Evolutionary conservation across 2,797 vertebrate genomes (phyloP).

Genomic region (Allochrocebus solatus): DNA sequence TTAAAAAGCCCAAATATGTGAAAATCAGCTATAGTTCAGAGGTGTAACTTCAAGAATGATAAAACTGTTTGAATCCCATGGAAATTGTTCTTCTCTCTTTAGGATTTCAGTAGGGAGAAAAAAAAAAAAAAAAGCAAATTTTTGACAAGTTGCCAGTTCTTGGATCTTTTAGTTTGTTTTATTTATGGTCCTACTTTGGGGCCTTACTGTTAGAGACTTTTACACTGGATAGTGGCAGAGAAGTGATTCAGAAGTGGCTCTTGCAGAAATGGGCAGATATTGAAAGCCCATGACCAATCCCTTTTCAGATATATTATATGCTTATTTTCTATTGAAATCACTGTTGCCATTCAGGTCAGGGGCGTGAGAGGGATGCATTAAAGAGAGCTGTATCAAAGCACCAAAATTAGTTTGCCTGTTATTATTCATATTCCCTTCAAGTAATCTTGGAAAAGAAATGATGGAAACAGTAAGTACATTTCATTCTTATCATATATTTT

Average conservation of each 20-base stretch:
- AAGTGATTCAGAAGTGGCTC: not conserved
- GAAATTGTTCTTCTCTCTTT: slow-evolving; percentile 27
- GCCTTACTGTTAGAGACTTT: not conserved
- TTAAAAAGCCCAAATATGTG: slow-evolving; percentile 13
- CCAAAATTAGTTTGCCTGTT: not conserved
- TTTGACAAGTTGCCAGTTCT: slow-evolving; percentile 22
- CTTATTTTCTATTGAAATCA: not conserved
- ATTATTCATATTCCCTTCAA: not conserved
- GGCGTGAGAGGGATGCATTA: not conserved
- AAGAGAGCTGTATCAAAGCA: not conserved
- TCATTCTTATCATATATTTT: not conserved
- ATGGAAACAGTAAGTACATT: not conserved
- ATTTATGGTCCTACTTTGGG: not conserved
- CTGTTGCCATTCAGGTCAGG: not conserved
- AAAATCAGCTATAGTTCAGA: not conserved
- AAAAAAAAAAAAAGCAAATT: not conserved
- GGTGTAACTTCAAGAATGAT: slow-evolving; percentile 1
- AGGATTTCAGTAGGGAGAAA: not conserved
- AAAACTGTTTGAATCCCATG: not conserved
- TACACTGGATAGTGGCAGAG: not conserved
- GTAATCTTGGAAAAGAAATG: not conserved
- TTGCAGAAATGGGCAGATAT: not conserved
- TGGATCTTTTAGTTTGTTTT: slow-evolving; percentile 18
- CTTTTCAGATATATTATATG: not conserved
- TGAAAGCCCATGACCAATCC: not conserved